Conservation (phyloP, 2,113 vertebrate species). For the Chiloscyllium plagiosum region DNA sequence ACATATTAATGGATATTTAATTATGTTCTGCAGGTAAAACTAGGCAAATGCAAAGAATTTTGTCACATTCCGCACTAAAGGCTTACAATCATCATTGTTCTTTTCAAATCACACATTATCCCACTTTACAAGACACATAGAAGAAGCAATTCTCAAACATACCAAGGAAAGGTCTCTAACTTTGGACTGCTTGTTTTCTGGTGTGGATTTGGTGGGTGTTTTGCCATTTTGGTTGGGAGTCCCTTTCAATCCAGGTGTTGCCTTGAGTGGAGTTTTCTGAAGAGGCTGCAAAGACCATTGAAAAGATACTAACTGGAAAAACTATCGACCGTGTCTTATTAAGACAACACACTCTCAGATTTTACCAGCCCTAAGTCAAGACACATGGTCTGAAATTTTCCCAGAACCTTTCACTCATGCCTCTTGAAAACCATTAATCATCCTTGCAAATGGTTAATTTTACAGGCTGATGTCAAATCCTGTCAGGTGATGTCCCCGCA, state of each 20-base stretch:
- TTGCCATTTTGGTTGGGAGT: constrained; percentile 26
- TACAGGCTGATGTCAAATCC: not conserved
- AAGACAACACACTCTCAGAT: not conserved
- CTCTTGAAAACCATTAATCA: not conserved
- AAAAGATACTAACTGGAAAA: not conserved
- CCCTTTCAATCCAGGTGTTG: not conserved
- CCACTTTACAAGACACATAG: not conserved
- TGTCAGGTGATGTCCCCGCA: not conserved
- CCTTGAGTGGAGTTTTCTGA: constrained; percentile 1
- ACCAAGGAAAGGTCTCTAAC: not conserved
- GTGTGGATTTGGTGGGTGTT: not conserved
- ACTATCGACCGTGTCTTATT: not conserved
- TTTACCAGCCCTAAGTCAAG: not conserved
- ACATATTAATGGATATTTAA: too few relatives aligned
- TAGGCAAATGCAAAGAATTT: too few relatives aligned
- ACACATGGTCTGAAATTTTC: not conserved
- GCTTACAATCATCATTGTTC: not conserved
- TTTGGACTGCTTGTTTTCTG: not conserved
- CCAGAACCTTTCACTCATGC: not conserved
- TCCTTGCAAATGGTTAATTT: not conserved
- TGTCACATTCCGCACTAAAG: too few relatives aligned
- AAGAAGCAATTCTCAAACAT: not conserved
- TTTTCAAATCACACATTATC: not conserved
- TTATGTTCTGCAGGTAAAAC: too few relatives aligned
- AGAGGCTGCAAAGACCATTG: not conserved